phyloP scores from a whole-genome alignment of 2,888 invertebrate genomes.

The Boloria euphrosyne region DNA sequence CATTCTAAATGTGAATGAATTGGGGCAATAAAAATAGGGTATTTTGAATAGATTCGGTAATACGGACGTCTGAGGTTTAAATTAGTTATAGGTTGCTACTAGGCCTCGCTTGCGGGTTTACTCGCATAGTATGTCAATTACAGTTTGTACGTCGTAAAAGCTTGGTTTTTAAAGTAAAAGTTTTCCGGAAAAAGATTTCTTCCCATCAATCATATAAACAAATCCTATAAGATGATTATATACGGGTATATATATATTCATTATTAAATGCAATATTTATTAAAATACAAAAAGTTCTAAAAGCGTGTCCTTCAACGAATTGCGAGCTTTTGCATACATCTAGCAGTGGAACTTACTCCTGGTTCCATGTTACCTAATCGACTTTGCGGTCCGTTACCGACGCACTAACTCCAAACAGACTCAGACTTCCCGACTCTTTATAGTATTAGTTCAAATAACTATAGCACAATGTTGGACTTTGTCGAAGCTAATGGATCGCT shows the following conservation, averaged over 20 bases:
- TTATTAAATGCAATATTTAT: not conserved
- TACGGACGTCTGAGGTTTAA: slow-evolving; percentile 22
- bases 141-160: no score
- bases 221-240: no score
- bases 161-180: no score
- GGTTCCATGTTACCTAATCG: slow-evolving; percentile 51
- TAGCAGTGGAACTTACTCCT: slow-evolving; percentile 1
- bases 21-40: slow-evolving; percentile 57
- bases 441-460: slow-evolving; percentile 74
- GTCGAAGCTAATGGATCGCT: slow-evolving; percentile 72
- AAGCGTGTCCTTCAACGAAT: not conserved
- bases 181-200: no score
- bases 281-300: not conserved
- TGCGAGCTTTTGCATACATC: not conserved
- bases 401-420: slow-evolving; percentile 67
- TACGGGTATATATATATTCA: no score
- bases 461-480: slow-evolving; percentile 70
- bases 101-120: no score
- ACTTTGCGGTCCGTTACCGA: slow-evolving; percentile 58
- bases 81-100: not conserved
- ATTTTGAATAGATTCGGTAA: slow-evolving; percentile 38
- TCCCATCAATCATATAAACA: no score
- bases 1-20: slow-evolving; percentile 53
- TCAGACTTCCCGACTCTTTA: slow-evolving; percentile 70
- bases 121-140: no score